These are phyloP conservation scores for Sitophilus oryzae DNA, from an alignment of 1,140 invertebrate genomes.

Conservation along the genomic window DNA sequence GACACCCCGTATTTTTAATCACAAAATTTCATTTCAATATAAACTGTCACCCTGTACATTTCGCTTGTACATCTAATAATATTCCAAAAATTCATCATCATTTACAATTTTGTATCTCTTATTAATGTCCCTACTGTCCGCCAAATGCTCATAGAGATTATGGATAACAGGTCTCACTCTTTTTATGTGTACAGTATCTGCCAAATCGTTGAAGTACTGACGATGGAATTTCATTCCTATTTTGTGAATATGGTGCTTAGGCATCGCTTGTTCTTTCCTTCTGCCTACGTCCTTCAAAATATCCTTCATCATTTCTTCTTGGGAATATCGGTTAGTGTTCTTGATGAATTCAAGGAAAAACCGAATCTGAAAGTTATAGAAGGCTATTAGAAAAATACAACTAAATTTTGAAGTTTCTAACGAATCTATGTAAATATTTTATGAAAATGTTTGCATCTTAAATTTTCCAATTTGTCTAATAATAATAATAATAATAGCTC, in stretches of 20 bases:
- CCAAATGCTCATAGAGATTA: conserved; percentile 21
- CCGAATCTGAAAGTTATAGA: conserved; percentile 9
- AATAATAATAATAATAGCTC: no score
- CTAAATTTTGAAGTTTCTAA: not conserved
- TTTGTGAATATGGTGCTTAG: conserved; percentile 19
- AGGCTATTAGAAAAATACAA: no score
- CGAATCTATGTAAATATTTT: not conserved
- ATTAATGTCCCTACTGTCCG: conserved; percentile 14
- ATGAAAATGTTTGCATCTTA: no score
- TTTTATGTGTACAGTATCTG: conserved; percentile 24
- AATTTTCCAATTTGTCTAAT: no score
- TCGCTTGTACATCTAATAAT: no score
- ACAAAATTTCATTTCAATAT: no score
- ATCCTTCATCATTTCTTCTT: conserved; percentile 23
- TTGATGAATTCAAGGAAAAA: conserved; percentile 20
- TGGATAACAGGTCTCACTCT: conserved; percentile 20
- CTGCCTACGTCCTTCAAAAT: conserved; percentile 36
- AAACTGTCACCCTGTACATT: no score
- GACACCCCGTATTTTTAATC: no score
- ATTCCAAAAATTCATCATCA: conserved; percentile 26
- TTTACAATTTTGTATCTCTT: conserved; percentile 26
- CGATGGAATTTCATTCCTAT: conserved; percentile 21
- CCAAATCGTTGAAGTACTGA: conserved; percentile 27
- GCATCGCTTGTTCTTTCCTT: conserved; percentile 9
- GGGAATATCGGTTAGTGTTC: conserved; percentile 34